These are phyloP conservation scores for Prionailurus viverrinus DNA, from an alignment of 2,113 vertebrate genomes.

Conservation along the genomic window DNA sequence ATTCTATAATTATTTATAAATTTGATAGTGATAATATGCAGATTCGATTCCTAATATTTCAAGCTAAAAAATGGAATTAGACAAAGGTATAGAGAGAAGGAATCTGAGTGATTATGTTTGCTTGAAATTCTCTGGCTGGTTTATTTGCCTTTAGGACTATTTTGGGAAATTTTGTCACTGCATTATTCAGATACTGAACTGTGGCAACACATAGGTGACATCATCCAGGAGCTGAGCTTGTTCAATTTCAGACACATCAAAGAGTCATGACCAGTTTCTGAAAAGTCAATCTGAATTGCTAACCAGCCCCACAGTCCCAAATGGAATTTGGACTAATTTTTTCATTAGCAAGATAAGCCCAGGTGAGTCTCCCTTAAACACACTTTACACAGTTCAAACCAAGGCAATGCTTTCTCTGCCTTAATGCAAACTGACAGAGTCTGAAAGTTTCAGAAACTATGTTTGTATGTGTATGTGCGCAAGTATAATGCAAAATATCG, in stretches of 20 bases:
- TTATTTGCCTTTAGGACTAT: background rate
- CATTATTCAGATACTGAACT: constrained; percentile 50
- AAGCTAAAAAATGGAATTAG: background rate
- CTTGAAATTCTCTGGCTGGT: background rate
- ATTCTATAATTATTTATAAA: constrained; percentile 21
- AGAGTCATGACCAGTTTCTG: constrained; percentile 35
- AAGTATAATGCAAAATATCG: background rate
- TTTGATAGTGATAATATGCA: background rate
- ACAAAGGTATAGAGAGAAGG: background rate
- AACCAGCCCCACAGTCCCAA: constrained; percentile 37
- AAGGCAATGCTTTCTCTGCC: constrained; percentile 12
- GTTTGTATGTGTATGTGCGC: background rate
- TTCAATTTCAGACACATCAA: constrained; percentile 46
- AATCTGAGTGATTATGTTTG: background rate
- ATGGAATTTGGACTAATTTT: constrained; percentile 72
- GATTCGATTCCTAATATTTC: background rate
- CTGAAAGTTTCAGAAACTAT: background rate
- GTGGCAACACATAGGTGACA: constrained; percentile 46
- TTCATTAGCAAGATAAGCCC: constrained; percentile 67
- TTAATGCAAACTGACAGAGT: background rate
- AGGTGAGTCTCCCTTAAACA: background rate
- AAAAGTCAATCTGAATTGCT: constrained; percentile 64
- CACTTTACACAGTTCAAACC: background rate
- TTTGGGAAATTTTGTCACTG: constrained; percentile 33
- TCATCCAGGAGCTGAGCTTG: background rate